phyloP scores from a whole-genome alignment of 2,797 vertebrate genomes.

The Rallus crepitans region DNA sequence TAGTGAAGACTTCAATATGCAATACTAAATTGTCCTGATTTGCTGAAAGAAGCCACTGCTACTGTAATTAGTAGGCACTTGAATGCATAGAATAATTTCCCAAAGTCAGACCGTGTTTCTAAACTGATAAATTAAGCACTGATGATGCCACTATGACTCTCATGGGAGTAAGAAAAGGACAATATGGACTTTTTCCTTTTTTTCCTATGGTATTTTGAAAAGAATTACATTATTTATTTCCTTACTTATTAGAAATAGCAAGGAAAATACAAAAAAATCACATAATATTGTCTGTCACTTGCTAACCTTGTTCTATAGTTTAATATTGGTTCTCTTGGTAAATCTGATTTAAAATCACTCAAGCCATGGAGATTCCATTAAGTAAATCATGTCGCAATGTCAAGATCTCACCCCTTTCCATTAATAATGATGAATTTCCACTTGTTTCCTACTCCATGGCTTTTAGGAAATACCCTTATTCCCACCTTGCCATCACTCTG shows the following conservation, averaged over 20 bases:
- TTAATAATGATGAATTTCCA: neutral
- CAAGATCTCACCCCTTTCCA: neutral
- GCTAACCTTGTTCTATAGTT: neutral
- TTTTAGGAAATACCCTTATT: neutral
- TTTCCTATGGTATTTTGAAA: neutral
- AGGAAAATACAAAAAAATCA: neutral
- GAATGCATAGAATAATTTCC: neutral
- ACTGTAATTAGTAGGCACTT: neutral
- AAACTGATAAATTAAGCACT: neutral
- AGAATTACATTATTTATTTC: neutral
- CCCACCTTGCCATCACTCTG: neutral
- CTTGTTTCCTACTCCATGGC: neutral
- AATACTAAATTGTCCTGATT: neutral
- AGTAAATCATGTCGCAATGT: neutral
- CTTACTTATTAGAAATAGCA: neutral
- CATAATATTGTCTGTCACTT: neutral
- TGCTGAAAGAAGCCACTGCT: neutral
- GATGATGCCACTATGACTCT: neutral
- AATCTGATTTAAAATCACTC: neutral
- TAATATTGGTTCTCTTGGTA: neutral
- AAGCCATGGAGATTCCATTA: neutral
- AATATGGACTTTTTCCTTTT: neutral
- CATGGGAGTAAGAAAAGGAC: neutral
- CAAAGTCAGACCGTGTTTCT: neutral
- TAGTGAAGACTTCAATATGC: neutral